Conservation (phyloP, 1,140 invertebrate species). For the Leptinotarsa lineolata region DNA sequence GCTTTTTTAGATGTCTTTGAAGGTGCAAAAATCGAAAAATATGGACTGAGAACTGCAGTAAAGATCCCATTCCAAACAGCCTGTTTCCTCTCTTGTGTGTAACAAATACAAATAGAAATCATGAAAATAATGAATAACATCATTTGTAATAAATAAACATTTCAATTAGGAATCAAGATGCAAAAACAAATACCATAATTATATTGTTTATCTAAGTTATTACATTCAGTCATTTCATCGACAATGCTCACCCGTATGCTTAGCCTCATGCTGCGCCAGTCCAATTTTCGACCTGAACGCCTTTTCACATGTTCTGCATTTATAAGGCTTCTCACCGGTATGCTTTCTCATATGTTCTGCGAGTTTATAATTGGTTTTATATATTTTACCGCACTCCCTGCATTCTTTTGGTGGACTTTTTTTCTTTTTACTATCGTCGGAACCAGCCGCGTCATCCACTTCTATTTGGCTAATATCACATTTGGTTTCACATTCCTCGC, state of each 20-base stretch:
- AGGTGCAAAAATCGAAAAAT: too few species aligned
- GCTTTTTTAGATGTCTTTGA: too few species aligned
- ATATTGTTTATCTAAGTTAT: background rate
- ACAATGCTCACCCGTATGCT: constrained; percentile 59
- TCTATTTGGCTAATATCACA: constrained; percentile 4
- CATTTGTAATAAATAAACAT: too few species aligned
- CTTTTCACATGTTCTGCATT: constrained; percentile 74
- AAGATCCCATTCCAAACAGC: too few species aligned
- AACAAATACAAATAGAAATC: too few species aligned
- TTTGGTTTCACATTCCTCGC: constrained; percentile 15
- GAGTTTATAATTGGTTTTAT: constrained; percentile 68
- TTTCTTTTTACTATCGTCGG: constrained; percentile 37
- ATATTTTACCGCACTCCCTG: constrained; percentile 63
- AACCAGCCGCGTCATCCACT: background rate
- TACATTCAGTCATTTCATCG: background rate
- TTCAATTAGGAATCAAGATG: too few species aligned
- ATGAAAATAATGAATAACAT: too few species aligned
- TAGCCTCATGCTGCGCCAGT: constrained; percentile 70
- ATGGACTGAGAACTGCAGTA: too few species aligned
- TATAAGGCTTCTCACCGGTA: constrained; percentile 76
- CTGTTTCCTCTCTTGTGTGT: too few species aligned
- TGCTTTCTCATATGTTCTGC: constrained; percentile 78
- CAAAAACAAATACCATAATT: too few species aligned
- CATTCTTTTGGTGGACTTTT: constrained; percentile 61
- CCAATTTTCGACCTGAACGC: constrained; percentile 72